Conservation (phyloP, 2,888 invertebrate genomes). For the Lasioglossum vierecki region DNA sequence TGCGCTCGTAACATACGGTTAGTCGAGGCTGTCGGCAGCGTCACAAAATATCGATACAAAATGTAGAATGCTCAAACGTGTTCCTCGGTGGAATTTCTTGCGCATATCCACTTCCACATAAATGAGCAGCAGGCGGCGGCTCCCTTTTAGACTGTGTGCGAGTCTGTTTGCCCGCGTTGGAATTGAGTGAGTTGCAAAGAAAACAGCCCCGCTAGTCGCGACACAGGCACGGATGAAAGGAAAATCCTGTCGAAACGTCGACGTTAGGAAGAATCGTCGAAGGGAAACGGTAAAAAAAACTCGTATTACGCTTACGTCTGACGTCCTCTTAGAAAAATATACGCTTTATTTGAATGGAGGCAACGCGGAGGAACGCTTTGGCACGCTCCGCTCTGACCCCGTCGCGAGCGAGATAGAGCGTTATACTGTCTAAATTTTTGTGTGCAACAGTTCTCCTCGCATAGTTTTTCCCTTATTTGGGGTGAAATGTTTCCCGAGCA, state of each 20-base stretch:
- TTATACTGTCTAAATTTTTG: neutral
- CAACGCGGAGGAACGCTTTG: constrained; percentile 30
- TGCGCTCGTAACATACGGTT: neutral
- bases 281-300: constrained; percentile 19
- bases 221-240: constrained; percentile 50
- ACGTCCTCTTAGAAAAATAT: constrained; percentile 38
- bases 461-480: neutral
- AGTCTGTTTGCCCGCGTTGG: constrained; percentile 52
- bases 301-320: constrained; percentile 35
- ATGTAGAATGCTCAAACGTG: neutral
- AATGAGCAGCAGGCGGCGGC: constrained; percentile 32
- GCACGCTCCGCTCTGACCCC: neutral
- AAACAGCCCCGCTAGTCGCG: constrained; percentile 50
- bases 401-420: neutral
- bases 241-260: constrained; percentile 63
- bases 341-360: constrained; percentile 37
- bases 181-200: constrained; percentile 45
- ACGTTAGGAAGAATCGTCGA: constrained; percentile 30
- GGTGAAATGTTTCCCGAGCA: neutral
- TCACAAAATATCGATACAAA: constrained; percentile 11
- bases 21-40: neutral
- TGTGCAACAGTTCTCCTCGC: neutral
- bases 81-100: constrained; percentile 17
- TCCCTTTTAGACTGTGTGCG: constrained; percentile 39
- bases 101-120: constrained; percentile 30